These are phyloP conservation scores for Oenanthe oenanthe DNA, from an alignment of 2,113 vertebrate genomes.

Conservation along the genomic window DNA sequence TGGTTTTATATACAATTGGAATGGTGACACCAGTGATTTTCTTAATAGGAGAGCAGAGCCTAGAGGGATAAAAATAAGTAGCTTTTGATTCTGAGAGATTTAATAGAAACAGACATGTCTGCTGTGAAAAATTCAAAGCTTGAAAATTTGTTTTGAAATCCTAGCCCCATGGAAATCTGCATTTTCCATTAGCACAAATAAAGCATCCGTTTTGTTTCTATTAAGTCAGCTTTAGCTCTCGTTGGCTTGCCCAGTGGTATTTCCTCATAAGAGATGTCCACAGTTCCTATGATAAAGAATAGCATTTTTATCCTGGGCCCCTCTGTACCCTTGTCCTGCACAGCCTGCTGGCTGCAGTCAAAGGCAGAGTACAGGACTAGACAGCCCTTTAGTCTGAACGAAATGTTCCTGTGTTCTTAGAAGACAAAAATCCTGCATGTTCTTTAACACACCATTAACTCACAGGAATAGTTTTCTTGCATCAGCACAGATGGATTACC, in stretches of 20 bases:
- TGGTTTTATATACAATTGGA: background rate
- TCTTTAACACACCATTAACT: constrained; percentile 62
- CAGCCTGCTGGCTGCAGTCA: background rate
- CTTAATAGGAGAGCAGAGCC: background rate
- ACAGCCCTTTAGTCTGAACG: constrained; percentile 10
- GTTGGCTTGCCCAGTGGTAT: background rate
- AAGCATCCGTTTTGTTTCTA: background rate
- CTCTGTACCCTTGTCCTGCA: background rate
- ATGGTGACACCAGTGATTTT: background rate
- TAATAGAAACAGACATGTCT: constrained; percentile 14
- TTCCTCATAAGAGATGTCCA: background rate
- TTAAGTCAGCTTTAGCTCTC: background rate
- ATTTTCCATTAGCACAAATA: background rate
- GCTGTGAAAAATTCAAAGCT: background rate
- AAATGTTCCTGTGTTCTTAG: constrained; percentile 26
- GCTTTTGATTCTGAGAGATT: background rate
- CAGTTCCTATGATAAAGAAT: background rate
- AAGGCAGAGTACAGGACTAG: background rate
- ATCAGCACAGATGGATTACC: constrained; percentile 37
- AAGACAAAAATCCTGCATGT: background rate
- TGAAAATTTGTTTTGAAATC: constrained; percentile 18
- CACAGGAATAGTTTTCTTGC: constrained; percentile 13
- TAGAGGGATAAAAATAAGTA: constrained; percentile 11
- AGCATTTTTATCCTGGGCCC: background rate
- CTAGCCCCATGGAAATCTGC: background rate